Evolutionary conservation across 2,113 vertebrate genomes (phyloP).

Genomic region (Illadopsis cleaveri): DNA sequence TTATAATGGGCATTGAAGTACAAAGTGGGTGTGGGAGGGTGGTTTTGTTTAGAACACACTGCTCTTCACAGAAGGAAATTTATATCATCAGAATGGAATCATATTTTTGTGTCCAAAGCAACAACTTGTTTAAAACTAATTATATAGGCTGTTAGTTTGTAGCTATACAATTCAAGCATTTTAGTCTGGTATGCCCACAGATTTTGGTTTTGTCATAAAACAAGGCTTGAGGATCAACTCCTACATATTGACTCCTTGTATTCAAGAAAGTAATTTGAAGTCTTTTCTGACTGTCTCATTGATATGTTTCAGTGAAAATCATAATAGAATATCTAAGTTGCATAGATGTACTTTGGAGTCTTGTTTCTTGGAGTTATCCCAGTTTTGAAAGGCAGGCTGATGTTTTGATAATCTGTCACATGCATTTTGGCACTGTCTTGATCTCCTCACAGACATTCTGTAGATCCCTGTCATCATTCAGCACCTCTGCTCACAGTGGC

Average conservation of each 20-base stretch:
- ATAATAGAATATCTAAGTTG: neutral
- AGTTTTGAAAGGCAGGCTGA: neutral
- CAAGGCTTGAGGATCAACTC: neutral
- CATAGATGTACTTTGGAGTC: neutral
- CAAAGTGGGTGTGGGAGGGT: neutral
- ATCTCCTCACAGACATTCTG: neutral
- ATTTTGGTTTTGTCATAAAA: neutral
- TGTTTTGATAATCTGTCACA: neutral
- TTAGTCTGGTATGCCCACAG: neutral
- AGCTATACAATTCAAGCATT: neutral
- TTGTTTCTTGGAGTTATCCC: neutral
- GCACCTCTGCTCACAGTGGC: neutral
- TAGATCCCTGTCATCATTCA: neutral
- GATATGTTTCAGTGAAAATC: neutral
- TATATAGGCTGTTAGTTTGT: neutral
- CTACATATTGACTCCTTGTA: neutral
- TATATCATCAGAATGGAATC: neutral
- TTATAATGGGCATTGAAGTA: neutral
- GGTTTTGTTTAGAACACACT: neutral
- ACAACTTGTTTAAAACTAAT: neutral
- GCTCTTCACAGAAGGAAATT: neutral
- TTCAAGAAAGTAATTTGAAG: neutral
- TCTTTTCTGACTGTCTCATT: neutral
- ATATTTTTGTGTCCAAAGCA: neutral
- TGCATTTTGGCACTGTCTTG: neutral